Evolutionary conservation across 2,797 vertebrate genomes (phyloP), one percentile per base, ranked within the genome.

Genomic region (Amphiprion clarkii): DNA sequence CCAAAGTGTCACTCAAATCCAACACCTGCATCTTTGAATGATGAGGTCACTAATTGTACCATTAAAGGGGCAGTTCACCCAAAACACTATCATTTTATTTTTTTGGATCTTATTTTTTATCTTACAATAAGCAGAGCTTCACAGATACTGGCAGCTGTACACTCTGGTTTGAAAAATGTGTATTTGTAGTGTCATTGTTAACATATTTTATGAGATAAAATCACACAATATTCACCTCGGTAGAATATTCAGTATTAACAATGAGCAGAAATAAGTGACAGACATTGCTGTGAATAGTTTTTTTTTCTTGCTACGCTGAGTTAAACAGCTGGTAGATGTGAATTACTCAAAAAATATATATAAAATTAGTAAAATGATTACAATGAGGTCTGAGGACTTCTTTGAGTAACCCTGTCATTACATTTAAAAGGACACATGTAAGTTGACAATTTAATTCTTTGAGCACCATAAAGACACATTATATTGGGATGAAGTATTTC

Each of bases 1-100:
- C 17, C 13, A 19, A 56, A 75, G 16, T 23, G 0, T 67, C 40
- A 48, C 10, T 51, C 8, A 8, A 31, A 44, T 60, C 42, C 17
- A 65, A 36, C 78, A 74, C 33, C 23, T 25, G 14, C 44, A 63
- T 60, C 58, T 73, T 6, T 63, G 33, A 73, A 44, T 70, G 55
- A 61, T n/a, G 16, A 67, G 16, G 62, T 51, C 36, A 63, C 23
- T 6, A 58, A 48, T 57, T 75, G 21, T 10, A 59, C 10, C 1
- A 27, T 65, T 67, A 48, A 67, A 63, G 60, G 11, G 4, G 11
- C 19, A 61, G 54, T 49, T 70, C 68, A 67, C 2, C 25, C 21
- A 40, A 58, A 6, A 29, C 6, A 67, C 48, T 4, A 0, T 3
- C 53, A 60, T 0, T 4, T 27, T 27, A 27, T 4, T n/a, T 4